Percentiles rank a stretch among this genome's conserved stretches.
Evolutionary conservation across 2,113 vertebrate species (phyloP).

Genomic region (Talpa occidentalis): DNA sequence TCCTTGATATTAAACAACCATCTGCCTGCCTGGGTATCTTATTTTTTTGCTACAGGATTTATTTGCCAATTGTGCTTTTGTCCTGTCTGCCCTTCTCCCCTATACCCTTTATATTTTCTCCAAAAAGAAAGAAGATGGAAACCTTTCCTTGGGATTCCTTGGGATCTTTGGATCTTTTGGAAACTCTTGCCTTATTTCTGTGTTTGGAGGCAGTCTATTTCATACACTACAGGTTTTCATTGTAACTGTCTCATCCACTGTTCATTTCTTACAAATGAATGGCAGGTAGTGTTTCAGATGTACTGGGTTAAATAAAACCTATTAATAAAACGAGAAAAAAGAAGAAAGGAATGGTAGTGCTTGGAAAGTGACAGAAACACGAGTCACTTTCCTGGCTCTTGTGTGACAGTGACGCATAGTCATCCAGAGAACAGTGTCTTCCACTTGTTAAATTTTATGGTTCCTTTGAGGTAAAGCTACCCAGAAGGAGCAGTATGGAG

Average conservation of each 20-base stretch:
- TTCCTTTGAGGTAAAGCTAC: not conserved
- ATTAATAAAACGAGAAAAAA: too few species aligned
- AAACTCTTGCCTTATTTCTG: not conserved
- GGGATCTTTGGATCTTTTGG: not conserved
- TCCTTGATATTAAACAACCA: not conserved
- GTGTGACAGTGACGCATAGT: not conserved
- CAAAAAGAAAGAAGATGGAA: not conserved
- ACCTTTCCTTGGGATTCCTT: not conserved
- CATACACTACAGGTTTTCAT: not conserved
- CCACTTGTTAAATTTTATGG: not conserved
- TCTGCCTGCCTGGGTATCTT: not conserved
- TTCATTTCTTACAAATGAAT: too few species aligned
- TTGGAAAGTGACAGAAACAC: not conserved
- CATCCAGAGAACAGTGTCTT: not conserved
- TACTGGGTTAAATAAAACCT: too few species aligned
- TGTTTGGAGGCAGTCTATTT: not conserved
- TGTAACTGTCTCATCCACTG: too few species aligned
- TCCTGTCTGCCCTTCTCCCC: not conserved
- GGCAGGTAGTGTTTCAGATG: too few species aligned
- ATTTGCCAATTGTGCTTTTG: not conserved
- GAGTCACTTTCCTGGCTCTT: not conserved
- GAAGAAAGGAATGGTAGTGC: not conserved
- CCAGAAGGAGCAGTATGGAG: not conserved
- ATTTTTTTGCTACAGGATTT: not conserved
- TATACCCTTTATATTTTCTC: not conserved